Base-by-base conservation (phyloP, 1,140 invertebrate species). In the Forficula auricularia region DNA sequence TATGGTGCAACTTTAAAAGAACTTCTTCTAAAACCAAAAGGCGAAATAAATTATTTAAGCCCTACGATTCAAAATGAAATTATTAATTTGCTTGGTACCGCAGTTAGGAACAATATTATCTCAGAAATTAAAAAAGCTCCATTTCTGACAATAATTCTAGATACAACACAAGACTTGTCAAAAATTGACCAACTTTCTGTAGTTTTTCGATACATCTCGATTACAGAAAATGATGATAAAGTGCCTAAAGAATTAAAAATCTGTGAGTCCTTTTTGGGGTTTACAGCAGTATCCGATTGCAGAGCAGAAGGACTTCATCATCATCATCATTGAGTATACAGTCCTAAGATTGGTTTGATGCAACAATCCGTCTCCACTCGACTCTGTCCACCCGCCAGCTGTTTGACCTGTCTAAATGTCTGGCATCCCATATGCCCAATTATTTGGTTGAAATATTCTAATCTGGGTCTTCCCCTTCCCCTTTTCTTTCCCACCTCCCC, bases 91-190 rank as follows among this genome's bases (percentile, higher is more conserved):
- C 45, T 55, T 40, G 46, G 47, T 31, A 30, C 40, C 13, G 14
- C 10, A 8, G 38, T 41, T 27, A 9, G 7, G 3, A 15, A 30
- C 14, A 30, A 41, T n/a, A n/a, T 41, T 6, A 7, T 41, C 12
- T 3, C 6, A 8, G 20, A 32, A 12, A 55, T 45, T 48, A 52
- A 38, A 42, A 42, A 19, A 45, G 46, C 51, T 19, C 50, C 48
- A 38, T 48, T 53, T 50, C 52, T 54, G 19, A 45, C 53, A 8
- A 50, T 53, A 15, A 52, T 56, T 43, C 50, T 55, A 48, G 54
- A 57, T 14, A 41, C 39, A 12, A 41, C 22, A 32, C 39, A 41
- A 32, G 39, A 41, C 15, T 16, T 41, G 12, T 44, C 47, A 18
- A 50, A 52, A 46, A 30, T 49, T 27, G 50, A 54, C 45, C 50